Evolutionary conservation across 2,888 invertebrate species (phyloP).

Genomic region (Chaitophorus viminalis): DNA sequence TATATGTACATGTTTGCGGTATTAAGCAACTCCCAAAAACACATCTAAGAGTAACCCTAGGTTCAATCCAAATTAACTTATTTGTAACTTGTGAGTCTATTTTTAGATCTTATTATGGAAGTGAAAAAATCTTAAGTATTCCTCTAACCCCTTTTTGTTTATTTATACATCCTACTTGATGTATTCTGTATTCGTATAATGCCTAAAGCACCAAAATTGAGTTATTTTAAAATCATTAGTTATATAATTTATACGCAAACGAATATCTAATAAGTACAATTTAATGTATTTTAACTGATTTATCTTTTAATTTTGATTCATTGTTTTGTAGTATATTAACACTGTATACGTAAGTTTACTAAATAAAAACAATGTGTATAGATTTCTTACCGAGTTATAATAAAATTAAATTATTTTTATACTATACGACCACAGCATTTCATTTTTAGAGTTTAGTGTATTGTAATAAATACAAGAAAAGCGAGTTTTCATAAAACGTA

Average conservation of each 20-base stretch:
- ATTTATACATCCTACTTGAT: slow-evolving; percentile 42
- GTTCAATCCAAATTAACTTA: slow-evolving; percentile 9
- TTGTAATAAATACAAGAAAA: no score
- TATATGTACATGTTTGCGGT: background rate
- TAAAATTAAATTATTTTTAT: no score
- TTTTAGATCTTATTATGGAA: slow-evolving; percentile 27
- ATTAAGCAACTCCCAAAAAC: slow-evolving; percentile 2
- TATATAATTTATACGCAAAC: background rate
- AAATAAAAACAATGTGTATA: no score
- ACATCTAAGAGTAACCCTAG: slow-evolving; percentile 19
- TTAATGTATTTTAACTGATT: background rate
- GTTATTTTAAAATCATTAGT: background rate
- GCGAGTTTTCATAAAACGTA: background rate
- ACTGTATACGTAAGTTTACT: no score
- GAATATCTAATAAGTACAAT: background rate
- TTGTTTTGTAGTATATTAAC: no score
- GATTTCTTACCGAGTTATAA: no score
- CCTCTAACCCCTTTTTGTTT: slow-evolving; percentile 35
- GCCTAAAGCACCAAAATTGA: background rate
- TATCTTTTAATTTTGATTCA: no score
- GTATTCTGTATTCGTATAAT: background rate
- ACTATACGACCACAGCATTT: background rate
- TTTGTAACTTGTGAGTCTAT: slow-evolving; percentile 15
- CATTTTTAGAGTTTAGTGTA: background rate
- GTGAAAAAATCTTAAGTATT: slow-evolving; percentile 35